These are phyloP conservation scores for Pollenia amentaria DNA, from an alignment of 2,888 invertebrate species.

Conservation along the genomic window DNA sequence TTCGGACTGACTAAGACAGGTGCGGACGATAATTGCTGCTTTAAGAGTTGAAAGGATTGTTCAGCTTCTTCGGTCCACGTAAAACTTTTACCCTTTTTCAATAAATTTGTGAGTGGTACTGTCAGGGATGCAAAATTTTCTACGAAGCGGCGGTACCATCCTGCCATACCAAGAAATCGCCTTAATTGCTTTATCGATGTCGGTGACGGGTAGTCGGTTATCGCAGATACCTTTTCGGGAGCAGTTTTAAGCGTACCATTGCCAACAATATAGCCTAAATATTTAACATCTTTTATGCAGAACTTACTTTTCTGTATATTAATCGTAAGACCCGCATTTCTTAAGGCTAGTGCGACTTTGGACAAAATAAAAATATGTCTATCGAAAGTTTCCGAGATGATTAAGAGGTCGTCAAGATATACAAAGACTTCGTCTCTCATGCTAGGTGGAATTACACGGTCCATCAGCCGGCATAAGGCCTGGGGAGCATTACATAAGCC, in stretches of 20 bases:
- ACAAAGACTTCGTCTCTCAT: no score
- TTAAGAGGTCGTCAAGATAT: no score
- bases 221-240: conserved; percentile 31
- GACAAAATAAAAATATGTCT: no score
- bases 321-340: conserved; percentile 42
- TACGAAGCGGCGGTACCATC: background rate
- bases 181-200: conserved; percentile 34
- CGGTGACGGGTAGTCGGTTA: no score
- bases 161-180: conserved; percentile 39
- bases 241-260: conserved; percentile 35
- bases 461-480: no score
- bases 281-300: conserved; percentile 29
- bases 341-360: background rate
- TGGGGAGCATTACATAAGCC: conserved; percentile 4
- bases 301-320: conserved; percentile 11
- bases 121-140: conserved; percentile 33
- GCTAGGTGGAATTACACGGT: no score
- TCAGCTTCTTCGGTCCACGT: conserved; percentile 34
- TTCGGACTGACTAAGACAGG: background rate
- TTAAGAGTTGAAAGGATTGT: conserved; percentile 46
- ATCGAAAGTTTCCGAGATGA: no score
- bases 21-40: conserved; percentile 28
- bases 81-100: conserved; percentile 31
- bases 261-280: conserved; percentile 43
- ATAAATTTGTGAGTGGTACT: conserved; percentile 25